Percentiles rank a stretch among this genome's conserved stretches.
These are phyloP conservation scores for Eulemur mongoz DNA, from an alignment of 2,797 vertebrate genomes.

Conservation along the genomic window DNA sequence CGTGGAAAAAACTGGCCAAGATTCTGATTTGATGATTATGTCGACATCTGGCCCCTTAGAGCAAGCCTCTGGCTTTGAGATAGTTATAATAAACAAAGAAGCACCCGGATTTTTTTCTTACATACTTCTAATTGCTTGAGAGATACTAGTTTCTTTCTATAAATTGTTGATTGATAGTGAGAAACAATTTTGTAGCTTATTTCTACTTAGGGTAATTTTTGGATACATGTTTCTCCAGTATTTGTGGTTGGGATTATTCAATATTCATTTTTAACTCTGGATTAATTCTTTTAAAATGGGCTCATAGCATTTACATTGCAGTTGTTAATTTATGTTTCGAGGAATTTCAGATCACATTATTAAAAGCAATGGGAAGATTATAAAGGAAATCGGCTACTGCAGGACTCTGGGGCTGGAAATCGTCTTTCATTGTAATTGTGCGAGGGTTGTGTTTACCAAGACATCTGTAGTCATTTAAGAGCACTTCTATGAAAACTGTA, in stretches of 20 bases:
- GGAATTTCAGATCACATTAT: not conserved
- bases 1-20: not conserved
- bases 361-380: not conserved
- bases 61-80: not conserved
- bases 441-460: not conserved
- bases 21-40: not conserved
- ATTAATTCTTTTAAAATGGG: not conserved
- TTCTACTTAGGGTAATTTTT: slow-evolving; percentile 25
- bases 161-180: not conserved
- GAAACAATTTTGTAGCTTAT: not conserved
- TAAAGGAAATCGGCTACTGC: not conserved
- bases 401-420: not conserved
- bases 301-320: not conserved
- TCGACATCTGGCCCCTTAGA: not conserved
- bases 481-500: slow-evolving; percentile 28
- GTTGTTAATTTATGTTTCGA: slow-evolving; percentile 23
- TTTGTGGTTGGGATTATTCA: not conserved
- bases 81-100: not conserved
- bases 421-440: not conserved
- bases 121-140: not conserved
- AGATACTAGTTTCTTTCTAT: not conserved
- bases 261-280: slow-evolving; percentile 12
- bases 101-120: not conserved
- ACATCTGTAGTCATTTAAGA: slow-evolving; percentile 47
- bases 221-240: not conserved